Percentiles rank a stretch among this genome's conserved stretches.
Evolutionary conservation across 2,888 invertebrate genomes (phyloP).

Genomic region (Merodon equestris): DNA sequence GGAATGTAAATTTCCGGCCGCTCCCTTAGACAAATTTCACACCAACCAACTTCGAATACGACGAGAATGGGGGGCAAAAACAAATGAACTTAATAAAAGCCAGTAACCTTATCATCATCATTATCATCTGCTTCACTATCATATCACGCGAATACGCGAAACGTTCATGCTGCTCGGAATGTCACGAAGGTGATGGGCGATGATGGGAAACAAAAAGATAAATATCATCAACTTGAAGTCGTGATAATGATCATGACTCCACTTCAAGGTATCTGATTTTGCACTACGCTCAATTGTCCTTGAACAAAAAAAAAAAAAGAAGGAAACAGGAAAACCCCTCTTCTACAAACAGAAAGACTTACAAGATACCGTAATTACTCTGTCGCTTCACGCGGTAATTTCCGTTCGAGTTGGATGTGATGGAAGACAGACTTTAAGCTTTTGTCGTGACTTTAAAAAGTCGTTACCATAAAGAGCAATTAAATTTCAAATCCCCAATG

Average conservation of each 20-base stretch:
- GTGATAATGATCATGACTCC: too few relatives aligned
- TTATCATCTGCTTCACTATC: not conserved
- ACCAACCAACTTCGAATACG: not conserved
- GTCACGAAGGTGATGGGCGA: too few relatives aligned
- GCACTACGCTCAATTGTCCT: not conserved
- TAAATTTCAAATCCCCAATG: conserved; percentile 27
- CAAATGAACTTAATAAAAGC: conserved; percentile 52
- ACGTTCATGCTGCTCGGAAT: too few relatives aligned
- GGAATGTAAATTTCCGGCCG: conserved; percentile 63
- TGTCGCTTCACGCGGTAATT: not conserved
- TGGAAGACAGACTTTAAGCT: conserved; percentile 1
- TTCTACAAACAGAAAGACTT: not conserved
- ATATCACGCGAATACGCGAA: too few relatives aligned
- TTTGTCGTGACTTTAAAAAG: conserved; percentile 37
- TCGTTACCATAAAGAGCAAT: conserved; percentile 42
- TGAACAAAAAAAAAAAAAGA: conserved; percentile 7
- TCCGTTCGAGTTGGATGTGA: too few relatives aligned
- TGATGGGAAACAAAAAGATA: too few relatives aligned
- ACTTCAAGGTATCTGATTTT: not conserved
- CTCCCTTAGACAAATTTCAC: conserved; percentile 43
- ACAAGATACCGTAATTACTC: conserved; percentile 34
- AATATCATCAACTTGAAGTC: too few relatives aligned
- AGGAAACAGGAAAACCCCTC: too few relatives aligned
- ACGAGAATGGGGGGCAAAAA: conserved; percentile 5
- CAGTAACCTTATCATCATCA: conserved; percentile 11